phyloP scores from a whole-genome alignment of 2,797 vertebrate genomes.

The Ispidina picta region DNA sequence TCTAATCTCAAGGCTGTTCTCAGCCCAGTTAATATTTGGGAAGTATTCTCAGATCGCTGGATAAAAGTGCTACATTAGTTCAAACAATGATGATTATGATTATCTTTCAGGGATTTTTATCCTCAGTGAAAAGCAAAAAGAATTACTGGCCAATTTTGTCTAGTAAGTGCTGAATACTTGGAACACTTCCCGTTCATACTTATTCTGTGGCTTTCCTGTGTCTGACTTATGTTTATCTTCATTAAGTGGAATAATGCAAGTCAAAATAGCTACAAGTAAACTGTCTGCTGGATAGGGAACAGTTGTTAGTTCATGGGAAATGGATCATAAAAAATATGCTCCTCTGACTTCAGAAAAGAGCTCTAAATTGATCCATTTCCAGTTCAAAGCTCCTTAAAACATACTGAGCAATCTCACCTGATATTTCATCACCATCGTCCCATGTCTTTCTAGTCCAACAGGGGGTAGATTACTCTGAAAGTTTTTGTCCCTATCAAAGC shows the following conservation, averaged over 20 bases:
- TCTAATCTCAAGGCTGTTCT: constrained; percentile 16
- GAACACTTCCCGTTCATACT: constrained; percentile 34
- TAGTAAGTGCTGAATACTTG: constrained; percentile 63
- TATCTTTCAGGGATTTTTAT: constrained; percentile 59
- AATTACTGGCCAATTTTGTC: constrained; percentile 61
- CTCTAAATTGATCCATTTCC: constrained; percentile 53
- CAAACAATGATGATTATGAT: constrained; percentile 51
- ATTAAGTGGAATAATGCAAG: constrained; percentile 71
- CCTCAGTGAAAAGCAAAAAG: constrained; percentile 45
- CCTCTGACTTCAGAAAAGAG: constrained; percentile 47
- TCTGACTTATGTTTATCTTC: constrained; percentile 71
- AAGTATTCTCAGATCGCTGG: constrained; percentile 32
- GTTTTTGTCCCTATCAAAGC: constrained; percentile 10
- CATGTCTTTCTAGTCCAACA: not conserved
- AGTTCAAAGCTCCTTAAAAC: constrained; percentile 50
- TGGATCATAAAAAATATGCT: constrained; percentile 48
- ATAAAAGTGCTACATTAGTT: constrained; percentile 39
- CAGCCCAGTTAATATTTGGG: constrained; percentile 8
- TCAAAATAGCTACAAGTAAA: constrained; percentile 72
- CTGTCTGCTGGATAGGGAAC: constrained; percentile 62
- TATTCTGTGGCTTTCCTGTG: constrained; percentile 67
- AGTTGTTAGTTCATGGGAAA: constrained; percentile 67
- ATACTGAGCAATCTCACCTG: constrained; percentile 29
- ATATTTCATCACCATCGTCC: constrained; percentile 13
- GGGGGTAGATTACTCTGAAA: not conserved